Base-by-base conservation (phyloP, 2,888 invertebrate species). In the Drosophila paranaensis region DNA sequence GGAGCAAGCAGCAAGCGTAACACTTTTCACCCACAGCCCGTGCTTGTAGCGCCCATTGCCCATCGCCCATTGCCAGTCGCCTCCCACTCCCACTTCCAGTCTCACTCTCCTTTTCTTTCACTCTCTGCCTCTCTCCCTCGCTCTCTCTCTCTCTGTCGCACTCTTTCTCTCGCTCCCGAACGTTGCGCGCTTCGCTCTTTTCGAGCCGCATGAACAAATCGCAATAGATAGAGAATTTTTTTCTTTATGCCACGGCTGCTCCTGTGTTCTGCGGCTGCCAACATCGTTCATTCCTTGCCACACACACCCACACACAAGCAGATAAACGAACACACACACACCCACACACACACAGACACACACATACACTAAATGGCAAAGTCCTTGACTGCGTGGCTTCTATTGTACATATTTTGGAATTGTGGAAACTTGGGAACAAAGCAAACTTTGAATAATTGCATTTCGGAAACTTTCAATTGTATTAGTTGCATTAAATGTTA, bases 161-260 rank as follows among this genome's bases (percentile, higher is more conserved):
- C 30, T 33, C 50, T 25, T 2, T 20, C 27, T 14, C 43, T 40
- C 65, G 50, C 45, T 55, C n/a, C 14, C 62, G 46, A 67, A 60
- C 79, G 58, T 65, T 83, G 81, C 74, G 82, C 76, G 75, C 78
- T 81, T 77, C 73, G 83, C 85, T 86, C 89, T 89, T 89, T 84
- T 79, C 77, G 82, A 84, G 84, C 82, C 88, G 83, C 86, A 86
- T 84, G 87, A 88, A 79, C 89, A 83, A 90, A 90, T 90, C 91
- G 91, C 91, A 89, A 91, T 90, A 91, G 91, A 91, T 91, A 91
- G 91, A 91, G 90, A 91, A 88, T 88, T 91, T 90, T 90, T 67
- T 77, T 79, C 75, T 68, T 74, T 71, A 77, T 84, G 70, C 74
- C 73, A 74, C 81, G 79, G 48, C 81, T 79, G 60, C 74, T 83